A percentile compares a stretch with the other conserved stretches of the same genome.
Conservation (phyloP, 2,888 invertebrate species). For the Fabriciana adippe region DNA sequence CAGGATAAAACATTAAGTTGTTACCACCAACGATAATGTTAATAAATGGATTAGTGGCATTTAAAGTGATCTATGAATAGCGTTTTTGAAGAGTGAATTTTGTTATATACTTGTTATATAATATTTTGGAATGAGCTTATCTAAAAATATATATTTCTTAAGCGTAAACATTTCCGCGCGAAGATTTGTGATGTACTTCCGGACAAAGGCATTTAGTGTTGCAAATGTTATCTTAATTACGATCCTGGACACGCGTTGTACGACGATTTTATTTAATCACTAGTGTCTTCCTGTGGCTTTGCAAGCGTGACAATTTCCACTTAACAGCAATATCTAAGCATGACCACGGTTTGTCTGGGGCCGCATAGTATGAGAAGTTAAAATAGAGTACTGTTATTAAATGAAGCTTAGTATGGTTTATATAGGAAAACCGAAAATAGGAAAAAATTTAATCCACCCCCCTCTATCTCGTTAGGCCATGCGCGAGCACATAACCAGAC, state of each 20-base stretch:
- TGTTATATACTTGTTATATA: not conserved
- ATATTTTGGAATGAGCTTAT: slow-evolving; percentile 7
- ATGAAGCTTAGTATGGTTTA: too few species aligned
- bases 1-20: slow-evolving; percentile 61
- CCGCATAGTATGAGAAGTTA: too few species aligned
- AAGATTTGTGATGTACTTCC: slow-evolving; percentile 32
- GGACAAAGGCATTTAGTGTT: slow-evolving; percentile 23
- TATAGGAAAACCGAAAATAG: too few species aligned
- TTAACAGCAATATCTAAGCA: too few species aligned
- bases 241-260: slow-evolving; percentile 17
- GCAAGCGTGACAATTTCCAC: too few species aligned
- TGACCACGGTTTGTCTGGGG: too few species aligned
- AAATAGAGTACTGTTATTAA: too few species aligned
- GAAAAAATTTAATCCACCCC: too few species aligned
- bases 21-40: slow-evolving; percentile 59
- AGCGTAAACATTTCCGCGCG: slow-evolving; percentile 23
- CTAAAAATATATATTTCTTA: slow-evolving; percentile 25
- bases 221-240: slow-evolving; percentile 21
- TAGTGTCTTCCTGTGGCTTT: too few species aligned
- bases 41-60: slow-evolving; percentile 32
- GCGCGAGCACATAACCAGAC: too few species aligned
- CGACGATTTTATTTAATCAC: slow-evolving; percentile 1
- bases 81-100: not conserved
- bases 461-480: too few species aligned
- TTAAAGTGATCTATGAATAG: slow-evolving; percentile 8